Evolutionary conservation across 2,113 vertebrate species (phyloP), one percentile per base, ranked within the genome.

Genomic region (Delphinapterus leucas): DNA sequence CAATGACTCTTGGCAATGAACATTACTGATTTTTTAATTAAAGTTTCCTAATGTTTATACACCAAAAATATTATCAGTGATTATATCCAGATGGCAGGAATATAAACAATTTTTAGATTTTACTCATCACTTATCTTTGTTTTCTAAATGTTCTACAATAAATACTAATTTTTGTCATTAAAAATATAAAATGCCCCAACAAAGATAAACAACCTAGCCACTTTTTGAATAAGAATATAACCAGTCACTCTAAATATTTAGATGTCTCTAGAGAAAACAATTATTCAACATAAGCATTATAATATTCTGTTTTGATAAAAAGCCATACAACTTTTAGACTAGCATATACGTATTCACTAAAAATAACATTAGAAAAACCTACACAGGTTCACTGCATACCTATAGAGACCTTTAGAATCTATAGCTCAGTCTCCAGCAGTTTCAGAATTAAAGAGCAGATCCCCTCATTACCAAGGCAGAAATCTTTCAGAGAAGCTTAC

Each of bases 181-280:
- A 87, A 90, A 94, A 87, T 49, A 91, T 44, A 90, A 89, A 96
- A 86, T 94, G 58, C 6, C 33, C 47, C 65, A 73, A 83, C 84
- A 89, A 63, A 96, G n/a, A 93, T 86, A 86, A 86, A 84, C 63
- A 68, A 82, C 15, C 67, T 86, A 74, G 44, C 21, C 36, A 90
- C 38, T 47, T 73, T 73, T 13, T 87, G n/a, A 80, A 15, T 74
- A 87, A 94, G 3, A 95, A 94, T 4, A 91, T 73, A 94, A 65
- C 47, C 38, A 94, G 41, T 8, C 49, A 91, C 63, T 95, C 36
- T 88, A 58, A 90, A 55, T 76, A 87, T 49, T 80, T 80, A 73
- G 25, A 67, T 33, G 31, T 90, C 76, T 82, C 41, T 77, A 83
- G 91, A 90, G 58, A 96, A 87, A 88, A 70, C 26, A 63, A n/a